Conservation (phyloP, 2,113 vertebrate species). For the Sander lucioperca region DNA sequence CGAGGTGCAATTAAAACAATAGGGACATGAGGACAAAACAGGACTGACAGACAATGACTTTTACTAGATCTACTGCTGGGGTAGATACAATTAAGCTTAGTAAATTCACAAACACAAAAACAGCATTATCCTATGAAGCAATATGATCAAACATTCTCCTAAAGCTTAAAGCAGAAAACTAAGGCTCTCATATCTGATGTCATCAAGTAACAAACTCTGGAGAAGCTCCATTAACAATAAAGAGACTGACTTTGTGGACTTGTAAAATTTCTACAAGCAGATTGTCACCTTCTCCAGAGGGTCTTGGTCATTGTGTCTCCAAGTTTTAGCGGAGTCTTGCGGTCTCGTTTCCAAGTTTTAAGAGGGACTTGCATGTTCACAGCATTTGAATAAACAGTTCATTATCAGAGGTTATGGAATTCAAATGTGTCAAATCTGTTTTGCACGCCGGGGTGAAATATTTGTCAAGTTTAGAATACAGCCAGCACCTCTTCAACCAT, state of each 20-base stretch:
- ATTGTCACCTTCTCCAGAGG: constrained; percentile 32
- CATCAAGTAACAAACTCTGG: constrained; percentile 21
- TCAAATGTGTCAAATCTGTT: constrained; percentile 14
- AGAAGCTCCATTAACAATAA: constrained; percentile 38
- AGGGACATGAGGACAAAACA: constrained; percentile 37
- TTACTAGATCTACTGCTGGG: constrained; percentile 4
- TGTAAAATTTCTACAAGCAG: constrained; percentile 30
- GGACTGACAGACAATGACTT: constrained; percentile 8
- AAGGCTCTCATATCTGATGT: constrained; percentile 23
- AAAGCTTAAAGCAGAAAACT: constrained; percentile 14
- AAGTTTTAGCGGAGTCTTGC: neutral
- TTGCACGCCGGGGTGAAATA: neutral
- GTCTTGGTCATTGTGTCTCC: neutral
- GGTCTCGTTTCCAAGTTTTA: constrained; percentile 5
- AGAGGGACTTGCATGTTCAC: constrained; percentile 27
- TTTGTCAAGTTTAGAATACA: constrained; percentile 3
- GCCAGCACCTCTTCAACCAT: neutral
- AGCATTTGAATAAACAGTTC: constrained; percentile 26
- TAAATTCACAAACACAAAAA: constrained; percentile 9
- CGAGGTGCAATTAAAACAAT: constrained; percentile 59
- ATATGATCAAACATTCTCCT: constrained; percentile 11
- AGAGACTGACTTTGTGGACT: constrained; percentile 21
- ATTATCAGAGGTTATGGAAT: neutral
- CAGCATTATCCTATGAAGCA: neutral
- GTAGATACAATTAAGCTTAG: neutral